Conservation (phyloP, 2,888 invertebrate genomes). For the Siphlonurus alternatus region DNA sequence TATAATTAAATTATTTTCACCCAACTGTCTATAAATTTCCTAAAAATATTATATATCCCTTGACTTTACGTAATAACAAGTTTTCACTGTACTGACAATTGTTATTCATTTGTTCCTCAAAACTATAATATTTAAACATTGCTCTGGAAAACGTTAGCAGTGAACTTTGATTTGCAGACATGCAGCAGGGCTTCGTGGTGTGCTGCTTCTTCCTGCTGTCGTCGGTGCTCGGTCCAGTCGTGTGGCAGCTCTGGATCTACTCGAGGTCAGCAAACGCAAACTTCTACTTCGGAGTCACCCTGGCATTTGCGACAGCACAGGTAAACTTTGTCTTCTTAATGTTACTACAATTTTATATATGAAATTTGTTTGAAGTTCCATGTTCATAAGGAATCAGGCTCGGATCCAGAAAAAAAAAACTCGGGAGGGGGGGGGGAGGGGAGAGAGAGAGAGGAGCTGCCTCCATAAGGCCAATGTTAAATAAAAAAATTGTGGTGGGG, state of each 20-base stretch:
- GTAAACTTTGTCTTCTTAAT: slow-evolving; percentile 21
- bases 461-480: too few relatives aligned
- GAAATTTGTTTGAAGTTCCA: not conserved
- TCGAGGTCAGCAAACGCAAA: slow-evolving; percentile 98
- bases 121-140: too few relatives aligned
- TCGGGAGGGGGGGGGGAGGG: too few relatives aligned
- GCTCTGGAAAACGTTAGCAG: too few relatives aligned
- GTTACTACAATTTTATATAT: not conserved
- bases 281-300: slow-evolving; percentile 95
- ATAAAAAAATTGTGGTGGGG: too few relatives aligned
- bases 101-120: too few relatives aligned
- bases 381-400: not conserved
- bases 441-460: not conserved
- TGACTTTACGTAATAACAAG: too few relatives aligned
- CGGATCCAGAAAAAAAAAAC: not conserved
- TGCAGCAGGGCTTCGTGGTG: slow-evolving; percentile 88
- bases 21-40: too few relatives aligned
- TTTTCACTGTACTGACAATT: too few relatives aligned
- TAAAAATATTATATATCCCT: too few relatives aligned
- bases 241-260: slow-evolving; percentile 98
- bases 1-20: too few relatives aligned
- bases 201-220: slow-evolving; percentile 81
- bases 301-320: slow-evolving; percentile 85
- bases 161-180: too few relatives aligned
- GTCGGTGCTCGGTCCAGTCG: slow-evolving; percentile 78